Percentiles rank a stretch among this genome's conserved stretches.
Conservation (phyloP, 1,140 invertebrate species). For the Macrosteles quadrilineatus region DNA sequence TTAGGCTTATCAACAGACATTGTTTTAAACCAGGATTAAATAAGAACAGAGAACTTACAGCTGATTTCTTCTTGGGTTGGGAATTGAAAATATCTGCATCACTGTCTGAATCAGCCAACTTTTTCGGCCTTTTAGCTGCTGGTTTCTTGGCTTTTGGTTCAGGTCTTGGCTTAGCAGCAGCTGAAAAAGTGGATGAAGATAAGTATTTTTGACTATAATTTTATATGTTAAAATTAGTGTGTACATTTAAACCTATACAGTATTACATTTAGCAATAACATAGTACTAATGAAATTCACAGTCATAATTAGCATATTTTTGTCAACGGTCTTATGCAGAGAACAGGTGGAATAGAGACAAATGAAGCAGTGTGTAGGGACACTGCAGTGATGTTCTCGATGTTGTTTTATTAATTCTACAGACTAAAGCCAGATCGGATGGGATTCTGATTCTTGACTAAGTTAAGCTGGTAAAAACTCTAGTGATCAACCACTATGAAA, state of each 20-base stretch:
- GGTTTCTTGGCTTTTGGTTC: constrained; percentile 28
- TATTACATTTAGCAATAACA: background rate
- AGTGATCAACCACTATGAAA: too few species aligned
- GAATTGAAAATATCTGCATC: constrained; percentile 16
- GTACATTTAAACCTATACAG: background rate
- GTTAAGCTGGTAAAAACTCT: too few species aligned
- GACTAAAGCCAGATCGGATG: too few species aligned
- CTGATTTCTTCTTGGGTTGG: background rate
- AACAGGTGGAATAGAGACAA: background rate
- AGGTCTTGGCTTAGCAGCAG: constrained; percentile 16
- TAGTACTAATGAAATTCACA: background rate
- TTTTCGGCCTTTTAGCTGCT: constrained; percentile 29
- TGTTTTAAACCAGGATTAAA: background rate
- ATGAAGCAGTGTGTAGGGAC: too few species aligned
- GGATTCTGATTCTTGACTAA: too few species aligned
- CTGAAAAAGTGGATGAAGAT: background rate
- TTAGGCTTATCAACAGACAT: background rate
- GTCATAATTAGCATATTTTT: background rate
- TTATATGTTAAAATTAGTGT: background rate
- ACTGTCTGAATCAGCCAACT: constrained; percentile 24
- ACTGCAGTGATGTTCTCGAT: too few species aligned
- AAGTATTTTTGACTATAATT: background rate
- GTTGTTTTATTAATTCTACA: too few species aligned
- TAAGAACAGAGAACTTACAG: background rate
- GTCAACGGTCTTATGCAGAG: background rate